Evolutionary conservation across 2,113 vertebrate species (phyloP).

Genomic region (Nycticebus coucang): DNA sequence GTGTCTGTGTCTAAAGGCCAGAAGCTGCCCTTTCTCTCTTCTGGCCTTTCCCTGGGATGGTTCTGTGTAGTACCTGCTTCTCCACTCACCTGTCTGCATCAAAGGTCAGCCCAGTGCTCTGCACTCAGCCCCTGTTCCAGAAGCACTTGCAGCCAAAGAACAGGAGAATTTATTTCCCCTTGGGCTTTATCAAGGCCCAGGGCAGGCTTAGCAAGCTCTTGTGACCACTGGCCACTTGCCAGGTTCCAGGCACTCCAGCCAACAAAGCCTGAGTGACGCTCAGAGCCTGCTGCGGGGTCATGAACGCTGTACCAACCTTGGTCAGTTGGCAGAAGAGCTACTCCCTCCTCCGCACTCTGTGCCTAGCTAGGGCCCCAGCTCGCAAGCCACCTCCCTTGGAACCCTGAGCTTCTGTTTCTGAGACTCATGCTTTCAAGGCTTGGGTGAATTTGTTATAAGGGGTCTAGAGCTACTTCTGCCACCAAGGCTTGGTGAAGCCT

Average conservation of each 20-base stretch:
- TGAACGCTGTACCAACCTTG: neutral
- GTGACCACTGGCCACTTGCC: neutral
- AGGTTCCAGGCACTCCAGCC: neutral
- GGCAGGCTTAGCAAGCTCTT: neutral
- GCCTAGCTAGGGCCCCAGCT: neutral
- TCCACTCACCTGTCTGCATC: neutral
- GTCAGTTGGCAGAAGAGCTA: neutral
- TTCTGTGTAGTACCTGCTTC: neutral
- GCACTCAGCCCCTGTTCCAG: neutral
- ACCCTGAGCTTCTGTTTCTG: neutral
- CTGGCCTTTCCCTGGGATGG: neutral
- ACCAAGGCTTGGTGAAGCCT: neutral
- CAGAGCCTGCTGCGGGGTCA: neutral
- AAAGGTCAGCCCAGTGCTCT: neutral
- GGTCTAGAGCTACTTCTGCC: neutral
- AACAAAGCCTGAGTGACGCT: neutral
- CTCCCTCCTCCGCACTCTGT: neutral
- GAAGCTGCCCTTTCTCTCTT: neutral
- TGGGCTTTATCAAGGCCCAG: neutral
- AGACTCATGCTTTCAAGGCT: neutral
- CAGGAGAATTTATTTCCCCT: neutral
- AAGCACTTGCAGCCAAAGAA: neutral
- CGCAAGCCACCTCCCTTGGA: neutral
- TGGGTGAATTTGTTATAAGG: neutral
- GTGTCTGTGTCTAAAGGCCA: neutral